Base-by-base conservation (phyloP, 2,888 invertebrate genomes). In the Phoronis australis region DNA sequence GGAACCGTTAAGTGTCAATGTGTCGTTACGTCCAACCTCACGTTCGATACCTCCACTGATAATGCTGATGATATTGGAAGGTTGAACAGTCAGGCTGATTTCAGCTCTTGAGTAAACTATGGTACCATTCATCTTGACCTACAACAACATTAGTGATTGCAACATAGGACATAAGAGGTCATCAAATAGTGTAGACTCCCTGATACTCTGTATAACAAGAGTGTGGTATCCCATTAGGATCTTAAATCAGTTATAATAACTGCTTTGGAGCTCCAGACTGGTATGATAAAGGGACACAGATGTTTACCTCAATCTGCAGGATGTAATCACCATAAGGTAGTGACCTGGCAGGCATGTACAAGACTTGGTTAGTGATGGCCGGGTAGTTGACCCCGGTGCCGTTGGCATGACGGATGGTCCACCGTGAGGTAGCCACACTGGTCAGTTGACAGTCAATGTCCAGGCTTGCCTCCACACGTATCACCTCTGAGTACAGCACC, bases 21-120 rank as follows among this genome's bases (percentile, higher is more conserved):
- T 38, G 20, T 58, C 56, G 2, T 48, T 37, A n/a, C 54, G 45
- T 9, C 51, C 57, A 23, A 65, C 48, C 6, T 52, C 49, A 23
- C 66, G 54, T 42, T 54, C 55, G 18, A 65, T 54, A 1, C 73
- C 73, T 20, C 73, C 71, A 6, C 54, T 50, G 27, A 73, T 68
- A 26, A 54, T 50, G 20, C 61, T 58, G n/a, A 50, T 49, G 4
- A 69, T 55, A 2, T 56, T 55, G 35, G 61, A 55, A 9, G 60
- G 60, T 3, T 60, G 41, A 6, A 73, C 57, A n/a, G 55, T 55
- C 6, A 71, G 37, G 0, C 43, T 18, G 0, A 54, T 51, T 18
- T 55, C 27, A 1, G 48, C 48, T 20, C 47, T 55, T 4, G 59
- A 45, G 52, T 64, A 66, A 3, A 73, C 71, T 26, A 66, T 64